Evolutionary conservation across 2,113 vertebrate genomes (phyloP), one percentile per base, ranked within the genome.

Genomic region (Pipa parva): DNA sequence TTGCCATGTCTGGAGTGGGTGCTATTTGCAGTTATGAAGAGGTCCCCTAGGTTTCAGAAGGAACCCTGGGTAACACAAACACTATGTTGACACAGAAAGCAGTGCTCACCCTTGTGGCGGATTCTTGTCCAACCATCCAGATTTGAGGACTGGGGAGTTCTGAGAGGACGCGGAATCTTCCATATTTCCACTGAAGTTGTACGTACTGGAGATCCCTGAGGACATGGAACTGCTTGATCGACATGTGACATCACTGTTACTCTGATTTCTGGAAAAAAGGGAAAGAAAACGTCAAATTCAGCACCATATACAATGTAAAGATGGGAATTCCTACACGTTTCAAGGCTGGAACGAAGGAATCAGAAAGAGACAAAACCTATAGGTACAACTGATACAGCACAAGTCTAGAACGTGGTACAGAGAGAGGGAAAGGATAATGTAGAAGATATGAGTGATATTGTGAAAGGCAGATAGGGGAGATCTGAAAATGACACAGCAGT

Each of bases 41-140:
- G n/a, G n/a, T n/a, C n/a, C n/a, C n/a, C n/a, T n/a, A n/a, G n/a
- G n/a, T n/a, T n/a, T n/a, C n/a, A n/a, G n/a, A n/a, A n/a, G n/a
- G n/a, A n/a, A n/a, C n/a, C n/a, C n/a, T n/a, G n/a, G n/a, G n/a
- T n/a, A n/a, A n/a, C n/a, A n/a, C n/a, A n/a, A n/a, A n/a, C n/a
- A n/a, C n/a, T n/a, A n/a, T n/a, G n/a, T n/a, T n/a, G n/a, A n/a
- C n/a, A n/a, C n/a, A n/a, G n/a, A n/a, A n/a, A n/a, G n/a, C n/a
- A n/a, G n/a, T n/a, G n/a, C 86, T 89, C 74, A 98, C 96, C 93
- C 94, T 74, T 96, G 94, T 0, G 94, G 94, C 0, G 94, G 93
- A 84, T 93, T 96, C 84, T 97, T 98, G 80, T 95, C 89, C 75
- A 98, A 82, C 95, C 96, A 97, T 24, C 96, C 95, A 1, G 79